A percentile compares a stretch with the other conserved stretches of the same genome.
Evolutionary conservation across 2,888 invertebrate species (phyloP).

Genomic region (Leucoptera coffeella): DNA sequence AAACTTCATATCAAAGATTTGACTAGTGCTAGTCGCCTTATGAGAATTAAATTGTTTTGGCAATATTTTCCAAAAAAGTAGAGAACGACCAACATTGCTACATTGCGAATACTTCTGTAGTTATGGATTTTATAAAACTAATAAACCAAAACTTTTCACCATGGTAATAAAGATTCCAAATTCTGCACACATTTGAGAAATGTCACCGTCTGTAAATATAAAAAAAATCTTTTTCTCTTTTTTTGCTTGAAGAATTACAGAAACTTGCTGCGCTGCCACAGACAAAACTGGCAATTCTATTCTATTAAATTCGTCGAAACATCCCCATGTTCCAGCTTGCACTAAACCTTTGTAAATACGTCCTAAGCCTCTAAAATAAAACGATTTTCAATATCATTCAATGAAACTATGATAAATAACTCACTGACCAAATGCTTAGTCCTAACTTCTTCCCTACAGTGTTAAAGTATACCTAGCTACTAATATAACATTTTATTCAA

Average conservation of each 20-base stretch:
- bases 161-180: slow-evolving; percentile 97
- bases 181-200: slow-evolving; percentile 87
- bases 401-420: too few species aligned
- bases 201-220: slow-evolving; percentile 91
- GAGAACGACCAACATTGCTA: too few species aligned
- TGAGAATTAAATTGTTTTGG: too few species aligned
- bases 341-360: slow-evolving; percentile 93
- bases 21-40: too few species aligned
- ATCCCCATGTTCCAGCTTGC: slow-evolving; percentile 96
- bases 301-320: slow-evolving; percentile 95
- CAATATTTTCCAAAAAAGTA: too few species aligned
- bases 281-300: slow-evolving; percentile 83
- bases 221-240: slow-evolving; percentile 90
- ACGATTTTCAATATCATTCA: neutral
- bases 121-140: neutral
- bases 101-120: too few species aligned
- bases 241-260: slow-evolving; percentile 85
- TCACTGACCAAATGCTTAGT: too few species aligned
- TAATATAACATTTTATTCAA: too few species aligned
- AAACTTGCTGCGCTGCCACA: slow-evolving; percentile 95
- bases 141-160: slow-evolving; percentile 56
- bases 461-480: too few species aligned
- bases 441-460: too few species aligned
- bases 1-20: too few species aligned
- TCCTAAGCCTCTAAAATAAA: slow-evolving; percentile 65